Evolutionary conservation across 2,113 vertebrate genomes (phyloP).

Genomic region (Esox niger): DNA sequence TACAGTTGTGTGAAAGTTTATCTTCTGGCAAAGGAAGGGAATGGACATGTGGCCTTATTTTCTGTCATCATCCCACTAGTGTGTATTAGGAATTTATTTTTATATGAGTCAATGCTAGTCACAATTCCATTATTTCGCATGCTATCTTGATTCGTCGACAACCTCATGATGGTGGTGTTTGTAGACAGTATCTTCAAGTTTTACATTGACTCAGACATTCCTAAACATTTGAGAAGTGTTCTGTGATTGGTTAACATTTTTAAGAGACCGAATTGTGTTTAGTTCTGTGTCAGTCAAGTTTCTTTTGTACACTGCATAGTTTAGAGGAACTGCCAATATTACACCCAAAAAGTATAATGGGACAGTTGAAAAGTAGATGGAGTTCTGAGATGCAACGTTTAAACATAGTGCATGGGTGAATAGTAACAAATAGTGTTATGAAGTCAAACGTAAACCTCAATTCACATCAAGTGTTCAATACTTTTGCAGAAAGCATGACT

Average conservation of each 20-base stretch:
- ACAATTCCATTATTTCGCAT: constrained; percentile 44
- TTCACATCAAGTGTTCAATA: constrained; percentile 32
- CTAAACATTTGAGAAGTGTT: constrained; percentile 35
- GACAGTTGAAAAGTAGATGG: constrained; percentile 30
- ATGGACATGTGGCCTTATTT: constrained; percentile 61
- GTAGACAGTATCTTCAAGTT: constrained; percentile 15
- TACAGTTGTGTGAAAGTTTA: neutral
- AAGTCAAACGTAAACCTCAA: constrained; percentile 21
- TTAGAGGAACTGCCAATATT: constrained; percentile 35
- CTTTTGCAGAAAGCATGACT: constrained; percentile 57
- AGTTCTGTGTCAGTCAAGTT: constrained; percentile 5
- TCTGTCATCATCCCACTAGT: constrained; percentile 49
- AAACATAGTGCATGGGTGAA: constrained; percentile 38
- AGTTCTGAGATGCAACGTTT: constrained; percentile 17
- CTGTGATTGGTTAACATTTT: constrained; percentile 26
- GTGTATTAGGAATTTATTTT: constrained; percentile 53
- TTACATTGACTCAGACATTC: constrained; percentile 39
- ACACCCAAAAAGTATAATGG: constrained; percentile 27
- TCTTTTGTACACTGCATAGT: constrained; percentile 27
- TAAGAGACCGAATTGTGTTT: neutral
- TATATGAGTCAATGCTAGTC: constrained; percentile 39
- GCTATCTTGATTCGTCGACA: constrained; percentile 31
- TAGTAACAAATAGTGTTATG: constrained; percentile 31
- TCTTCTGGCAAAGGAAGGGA: constrained; percentile 35
- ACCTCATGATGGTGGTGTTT: constrained; percentile 45